Evolutionary conservation across 2,113 vertebrate genomes (phyloP).

Genomic region (Ivindomyrus marchei): DNA sequence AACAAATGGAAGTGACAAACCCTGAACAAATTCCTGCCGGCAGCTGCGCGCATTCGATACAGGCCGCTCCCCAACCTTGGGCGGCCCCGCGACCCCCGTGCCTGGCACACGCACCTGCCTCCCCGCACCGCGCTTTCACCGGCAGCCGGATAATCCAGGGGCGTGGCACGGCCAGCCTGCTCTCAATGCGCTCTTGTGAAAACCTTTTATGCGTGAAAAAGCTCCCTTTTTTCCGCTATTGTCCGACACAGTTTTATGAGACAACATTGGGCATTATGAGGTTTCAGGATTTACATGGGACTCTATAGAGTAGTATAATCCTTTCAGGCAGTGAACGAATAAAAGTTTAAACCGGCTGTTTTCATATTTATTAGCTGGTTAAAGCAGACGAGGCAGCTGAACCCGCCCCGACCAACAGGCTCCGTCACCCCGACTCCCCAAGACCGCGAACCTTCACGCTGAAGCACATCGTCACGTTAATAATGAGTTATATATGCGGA

Average conservation of each 20-base stretch:
- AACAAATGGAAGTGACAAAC: constrained; percentile 65
- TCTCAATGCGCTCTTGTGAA: constrained; percentile 73
- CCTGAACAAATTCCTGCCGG: constrained; percentile 59
- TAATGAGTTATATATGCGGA: neutral
- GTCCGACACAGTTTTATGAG: constrained; percentile 77
- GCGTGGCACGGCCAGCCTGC: constrained; percentile 60
- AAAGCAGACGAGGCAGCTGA: constrained; percentile 70
- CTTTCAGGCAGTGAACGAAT: constrained; percentile 71
- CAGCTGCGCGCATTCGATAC: constrained; percentile 57
- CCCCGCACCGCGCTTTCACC: constrained; percentile 71
- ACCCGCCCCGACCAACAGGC: constrained; percentile 40
- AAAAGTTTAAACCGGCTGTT: constrained; percentile 77
- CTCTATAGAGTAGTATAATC: constrained; percentile 80
- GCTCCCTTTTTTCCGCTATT: constrained; percentile 63
- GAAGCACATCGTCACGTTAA: neutral
- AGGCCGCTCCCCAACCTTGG: constrained; percentile 48
- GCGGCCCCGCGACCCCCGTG: constrained; percentile 46
- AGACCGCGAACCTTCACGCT: neutral
- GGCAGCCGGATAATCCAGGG: constrained; percentile 81
- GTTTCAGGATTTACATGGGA: constrained; percentile 76
- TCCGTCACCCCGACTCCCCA: constrained; percentile 19
- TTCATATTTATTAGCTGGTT: constrained; percentile 74
- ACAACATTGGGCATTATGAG: constrained; percentile 81
- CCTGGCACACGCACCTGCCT: constrained; percentile 68
- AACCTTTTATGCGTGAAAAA: constrained; percentile 76